A percentile compares a stretch with the other conserved stretches of the same genome.
Evolutionary conservation across 2,888 invertebrate genomes (phyloP).

Genomic region (Andrena dorsata): DNA sequence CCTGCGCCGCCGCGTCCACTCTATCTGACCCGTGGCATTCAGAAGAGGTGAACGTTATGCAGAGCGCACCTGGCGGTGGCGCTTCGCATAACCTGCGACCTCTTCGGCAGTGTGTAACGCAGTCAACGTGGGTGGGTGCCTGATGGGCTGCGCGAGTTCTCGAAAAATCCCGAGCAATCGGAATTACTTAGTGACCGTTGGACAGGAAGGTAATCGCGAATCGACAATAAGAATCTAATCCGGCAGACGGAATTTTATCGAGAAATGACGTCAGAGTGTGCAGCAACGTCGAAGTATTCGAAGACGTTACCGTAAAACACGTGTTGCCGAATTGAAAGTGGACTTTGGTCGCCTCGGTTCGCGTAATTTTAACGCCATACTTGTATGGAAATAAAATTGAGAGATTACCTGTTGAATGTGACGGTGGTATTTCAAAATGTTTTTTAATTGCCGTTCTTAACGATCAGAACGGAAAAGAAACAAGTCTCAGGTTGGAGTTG

Average conservation of each 20-base stretch:
- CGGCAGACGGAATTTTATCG: background rate
- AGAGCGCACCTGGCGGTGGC: slow-evolving; percentile 35
- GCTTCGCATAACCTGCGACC: background rate
- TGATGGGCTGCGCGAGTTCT: background rate
- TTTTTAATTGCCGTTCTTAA: background rate
- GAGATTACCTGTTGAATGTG: background rate
- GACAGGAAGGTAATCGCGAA: background rate
- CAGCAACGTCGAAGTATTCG: background rate
- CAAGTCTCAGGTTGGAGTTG: background rate
- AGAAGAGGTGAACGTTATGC: slow-evolving; percentile 29
- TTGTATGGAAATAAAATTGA: background rate
- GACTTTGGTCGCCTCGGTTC: background rate
- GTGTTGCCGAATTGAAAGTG: background rate
- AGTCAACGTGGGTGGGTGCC: slow-evolving; percentile 4
- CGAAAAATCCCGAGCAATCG: background rate
- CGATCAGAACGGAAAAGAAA: background rate
- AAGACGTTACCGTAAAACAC: slow-evolving; percentile 7
- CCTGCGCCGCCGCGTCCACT: slow-evolving; percentile 37
- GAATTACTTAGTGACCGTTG: background rate
- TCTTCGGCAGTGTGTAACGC: slow-evolving; percentile 7
- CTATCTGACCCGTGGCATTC: slow-evolving; percentile 16
- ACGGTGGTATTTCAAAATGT: background rate
- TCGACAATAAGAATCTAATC: background rate
- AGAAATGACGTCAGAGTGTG: slow-evolving; percentile 27
- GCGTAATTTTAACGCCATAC: background rate